Percentiles rank a stretch among this genome's conserved stretches.
These are phyloP conservation scores for Standfussiana lucernea DNA, from an alignment of 2,888 invertebrate species.

Conservation along the genomic window DNA sequence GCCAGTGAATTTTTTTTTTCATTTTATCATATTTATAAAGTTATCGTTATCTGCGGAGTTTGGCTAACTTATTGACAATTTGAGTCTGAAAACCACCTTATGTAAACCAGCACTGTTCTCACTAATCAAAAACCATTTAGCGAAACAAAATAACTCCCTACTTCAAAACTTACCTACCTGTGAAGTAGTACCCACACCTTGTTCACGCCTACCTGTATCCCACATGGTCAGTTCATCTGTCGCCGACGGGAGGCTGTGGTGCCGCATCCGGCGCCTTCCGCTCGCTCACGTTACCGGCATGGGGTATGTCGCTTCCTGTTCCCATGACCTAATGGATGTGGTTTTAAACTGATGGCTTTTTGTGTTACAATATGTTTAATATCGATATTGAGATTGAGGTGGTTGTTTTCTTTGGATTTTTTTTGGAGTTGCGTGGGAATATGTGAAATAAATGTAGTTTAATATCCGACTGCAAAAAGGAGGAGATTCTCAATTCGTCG, in stretches of 20 bases:
- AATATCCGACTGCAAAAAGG: too few relatives aligned
- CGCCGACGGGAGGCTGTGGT: conserved; percentile 78
- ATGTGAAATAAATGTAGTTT: background rate
- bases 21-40: too few relatives aligned
- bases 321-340: conserved; percentile 76
- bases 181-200: conserved; percentile 3
- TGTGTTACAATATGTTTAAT: conserved; percentile 47
- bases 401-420: conserved; percentile 22
- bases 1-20: too few relatives aligned
- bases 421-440: conserved; percentile 28
- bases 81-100: background rate
- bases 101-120: background rate
- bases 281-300: conserved; percentile 76
- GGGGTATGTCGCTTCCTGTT: conserved; percentile 76
- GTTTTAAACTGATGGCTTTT: conserved; percentile 52
- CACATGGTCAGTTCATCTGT: conserved; percentile 43
- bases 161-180: conserved; percentile 11
- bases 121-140: background rate
- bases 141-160: background rate
- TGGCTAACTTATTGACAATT: background rate
- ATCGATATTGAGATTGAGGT: conserved; percentile 39
- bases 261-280: conserved; percentile 82
- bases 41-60: background rate
- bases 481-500: too few relatives aligned
- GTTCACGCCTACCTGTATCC: conserved; percentile 19